Base-by-base conservation (phyloP, 2,797 vertebrate genomes). In the Natrix natrix region DNA sequence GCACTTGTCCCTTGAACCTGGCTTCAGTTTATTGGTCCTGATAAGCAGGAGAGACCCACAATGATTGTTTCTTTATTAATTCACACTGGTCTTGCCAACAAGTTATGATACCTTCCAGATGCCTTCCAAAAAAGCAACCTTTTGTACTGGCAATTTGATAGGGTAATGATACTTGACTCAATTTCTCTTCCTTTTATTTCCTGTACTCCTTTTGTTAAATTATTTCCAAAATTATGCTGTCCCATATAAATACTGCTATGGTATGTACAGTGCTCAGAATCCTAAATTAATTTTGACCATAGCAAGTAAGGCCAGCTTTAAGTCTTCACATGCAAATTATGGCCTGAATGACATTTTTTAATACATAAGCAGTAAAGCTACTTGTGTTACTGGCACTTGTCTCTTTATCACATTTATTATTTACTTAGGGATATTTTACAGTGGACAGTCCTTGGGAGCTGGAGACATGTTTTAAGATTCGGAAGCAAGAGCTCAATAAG, bases 201-300 rank as follows among this genome's bases (percentile, higher is more conserved):
- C 90, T 92, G 78, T 95, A 94, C 66, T 93, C 90, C 83, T 97
- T 95, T 96, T 92, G 88, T 92, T 91, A 96, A 96, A 96, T 94
- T 94, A 63, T 92, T 92, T 93, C 95, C 60, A 93, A 93, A 74
- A 93, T 60, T 94, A 89, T 54, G 20, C 32, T 88, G 86, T 37
- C 92, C 74, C 54, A 22, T 0, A 89, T 92, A 93, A 86, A 57
- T 0, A 0, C 86, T 88, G 43, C 32, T 43, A 86, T 86, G 89
- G 92, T 57, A 93, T 90, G 91, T 86, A 88, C 7, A 1, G 92
- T 92, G 5, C 0, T 5, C 74, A 92, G 86, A 83, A 1, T 87
- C 37, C 74, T 55, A 26, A 60, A 59, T 93, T 94, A 93, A 94
- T 78, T 55, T 92, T 60, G 0, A 69, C 90, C 8, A 78, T 78